Evolutionary conservation across 2,888 invertebrate species (phyloP).

Genomic region (Orgyia antiqua): DNA sequence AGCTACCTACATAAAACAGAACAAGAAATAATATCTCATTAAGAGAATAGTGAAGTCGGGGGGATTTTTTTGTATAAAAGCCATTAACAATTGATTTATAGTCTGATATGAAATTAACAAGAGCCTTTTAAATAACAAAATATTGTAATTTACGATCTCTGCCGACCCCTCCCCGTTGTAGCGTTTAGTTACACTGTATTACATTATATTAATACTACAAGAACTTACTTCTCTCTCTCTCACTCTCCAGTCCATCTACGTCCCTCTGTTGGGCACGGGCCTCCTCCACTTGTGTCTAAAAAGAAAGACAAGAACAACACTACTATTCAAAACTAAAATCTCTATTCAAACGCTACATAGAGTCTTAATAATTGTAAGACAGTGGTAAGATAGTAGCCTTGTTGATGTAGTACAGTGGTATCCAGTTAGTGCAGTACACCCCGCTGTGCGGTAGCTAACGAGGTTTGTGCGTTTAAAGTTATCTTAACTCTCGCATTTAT

Average conservation of each 20-base stretch:
- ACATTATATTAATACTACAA: too few species aligned
- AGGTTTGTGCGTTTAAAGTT: slow-evolving; percentile 11
- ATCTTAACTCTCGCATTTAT: slow-evolving; percentile 23
- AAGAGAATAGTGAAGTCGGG: slow-evolving; percentile 22
- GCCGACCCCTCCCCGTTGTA: slow-evolving; percentile 24
- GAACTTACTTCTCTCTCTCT: too few species aligned
- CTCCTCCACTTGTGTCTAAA: too few species aligned
- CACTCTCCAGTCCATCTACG: too few species aligned
- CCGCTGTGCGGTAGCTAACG: slow-evolving; percentile 10
- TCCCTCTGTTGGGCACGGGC: too few species aligned
- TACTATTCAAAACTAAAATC: too few species aligned
- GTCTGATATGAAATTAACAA: slow-evolving; percentile 46
- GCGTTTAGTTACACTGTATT: slow-evolving; percentile 7
- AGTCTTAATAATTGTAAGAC: too few species aligned
- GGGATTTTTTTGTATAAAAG: slow-evolving; percentile 27
- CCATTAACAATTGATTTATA: slow-evolving; percentile 44
- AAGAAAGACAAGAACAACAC: too few species aligned
- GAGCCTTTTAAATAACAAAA: slow-evolving; percentile 54
- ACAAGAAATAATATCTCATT: slow-evolving; percentile 19
- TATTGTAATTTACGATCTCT: slow-evolving; percentile 47
- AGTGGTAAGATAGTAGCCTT: too few species aligned
- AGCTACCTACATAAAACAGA: too few species aligned
- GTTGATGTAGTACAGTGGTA: not conserved
- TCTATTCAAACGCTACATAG: too few species aligned
- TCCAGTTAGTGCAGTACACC: slow-evolving; percentile 2